Evolutionary conservation across 2,113 vertebrate species (phyloP).

Genomic region (Phylloscopus trochiloides): DNA sequence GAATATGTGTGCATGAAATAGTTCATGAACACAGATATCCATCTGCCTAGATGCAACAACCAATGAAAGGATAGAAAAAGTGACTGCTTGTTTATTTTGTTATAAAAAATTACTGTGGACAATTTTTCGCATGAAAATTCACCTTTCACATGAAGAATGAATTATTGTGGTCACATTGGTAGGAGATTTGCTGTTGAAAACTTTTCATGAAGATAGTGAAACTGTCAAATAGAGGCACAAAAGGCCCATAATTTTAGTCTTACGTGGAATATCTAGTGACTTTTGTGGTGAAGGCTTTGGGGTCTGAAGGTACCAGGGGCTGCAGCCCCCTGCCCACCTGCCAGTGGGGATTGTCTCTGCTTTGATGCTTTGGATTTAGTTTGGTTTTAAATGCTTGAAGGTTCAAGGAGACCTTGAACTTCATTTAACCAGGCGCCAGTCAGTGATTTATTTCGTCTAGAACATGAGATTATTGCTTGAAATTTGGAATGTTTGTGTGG

Average conservation of each 20-base stretch:
- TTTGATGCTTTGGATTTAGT: neutral
- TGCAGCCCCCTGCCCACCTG: neutral
- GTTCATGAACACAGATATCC: neutral
- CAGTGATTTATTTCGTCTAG: neutral
- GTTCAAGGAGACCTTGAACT: neutral
- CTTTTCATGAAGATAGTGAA: neutral
- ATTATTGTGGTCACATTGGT: neutral
- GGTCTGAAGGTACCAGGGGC: neutral
- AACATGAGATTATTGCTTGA: neutral
- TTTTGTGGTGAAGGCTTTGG: neutral
- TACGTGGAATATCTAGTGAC: neutral
- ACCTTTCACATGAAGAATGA: neutral
- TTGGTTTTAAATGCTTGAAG: neutral
- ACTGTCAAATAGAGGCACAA: neutral
- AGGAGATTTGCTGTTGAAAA: neutral
- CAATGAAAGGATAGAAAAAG: neutral
- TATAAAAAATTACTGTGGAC: neutral
- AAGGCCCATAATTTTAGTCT: neutral
- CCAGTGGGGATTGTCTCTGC: neutral
- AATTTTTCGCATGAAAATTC: neutral
- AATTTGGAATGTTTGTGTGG: neutral
- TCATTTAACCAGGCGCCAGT: neutral
- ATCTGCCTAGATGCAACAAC: neutral
- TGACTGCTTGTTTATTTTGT: neutral
- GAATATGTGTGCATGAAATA: neutral